phyloP scores from a whole-genome alignment of 2,797 vertebrate species.

The Naso thynnoides region DNA sequence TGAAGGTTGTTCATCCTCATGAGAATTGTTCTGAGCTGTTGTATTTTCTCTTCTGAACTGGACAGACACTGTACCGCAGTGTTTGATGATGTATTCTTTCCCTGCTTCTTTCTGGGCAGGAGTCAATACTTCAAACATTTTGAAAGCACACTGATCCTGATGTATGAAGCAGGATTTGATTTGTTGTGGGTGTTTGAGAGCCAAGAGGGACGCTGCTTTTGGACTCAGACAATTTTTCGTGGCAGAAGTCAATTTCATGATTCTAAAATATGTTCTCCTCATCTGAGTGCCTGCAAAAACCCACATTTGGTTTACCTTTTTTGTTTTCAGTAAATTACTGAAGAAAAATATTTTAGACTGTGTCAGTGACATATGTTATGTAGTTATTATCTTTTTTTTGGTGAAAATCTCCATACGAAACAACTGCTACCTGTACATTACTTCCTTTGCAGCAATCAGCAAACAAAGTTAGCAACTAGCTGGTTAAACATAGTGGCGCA shows the following conservation, averaged over 20 bases:
- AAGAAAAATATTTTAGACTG: background rate
- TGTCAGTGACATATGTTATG: background rate
- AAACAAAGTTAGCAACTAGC: background rate
- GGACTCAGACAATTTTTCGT: background rate
- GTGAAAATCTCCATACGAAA: background rate
- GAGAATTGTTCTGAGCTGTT: slow-evolving; percentile 12
- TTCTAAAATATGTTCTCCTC: background rate
- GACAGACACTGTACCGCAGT: slow-evolving; percentile 11
- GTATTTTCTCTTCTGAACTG: slow-evolving; percentile 24
- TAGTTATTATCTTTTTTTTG: background rate
- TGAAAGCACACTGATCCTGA: background rate
- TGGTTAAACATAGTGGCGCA: background rate
- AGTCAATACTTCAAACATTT: slow-evolving; percentile 37
- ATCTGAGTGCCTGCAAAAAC: background rate
- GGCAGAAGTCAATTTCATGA: background rate
- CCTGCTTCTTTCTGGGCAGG: slow-evolving; percentile 35
- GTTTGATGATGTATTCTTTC: slow-evolving; percentile 29
- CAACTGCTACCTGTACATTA: background rate
- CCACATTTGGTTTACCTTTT: too few species aligned
- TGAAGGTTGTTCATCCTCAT: slow-evolving; percentile 19
- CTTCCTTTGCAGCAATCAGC: background rate
- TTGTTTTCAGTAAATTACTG: too few species aligned
- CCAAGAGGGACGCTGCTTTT: background rate
- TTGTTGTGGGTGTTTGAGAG: background rate
- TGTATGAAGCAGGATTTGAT: slow-evolving; percentile 1